Evolutionary conservation across 2,797 vertebrate genomes (phyloP).

Genomic region (Paguma larvata): DNA sequence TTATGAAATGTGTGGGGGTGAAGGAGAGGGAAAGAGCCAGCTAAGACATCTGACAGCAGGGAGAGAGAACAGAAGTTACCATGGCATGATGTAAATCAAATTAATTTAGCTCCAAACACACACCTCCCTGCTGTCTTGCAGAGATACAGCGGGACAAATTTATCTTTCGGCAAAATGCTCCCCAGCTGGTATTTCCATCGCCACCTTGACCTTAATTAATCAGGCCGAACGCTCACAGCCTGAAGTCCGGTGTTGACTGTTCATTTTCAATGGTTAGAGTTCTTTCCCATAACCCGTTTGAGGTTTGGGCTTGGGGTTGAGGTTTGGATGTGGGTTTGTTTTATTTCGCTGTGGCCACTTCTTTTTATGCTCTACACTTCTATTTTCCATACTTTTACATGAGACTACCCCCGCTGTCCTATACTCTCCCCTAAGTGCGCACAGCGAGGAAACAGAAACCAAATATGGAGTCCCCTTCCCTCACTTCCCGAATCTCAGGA

Average conservation of each 20-base stretch:
- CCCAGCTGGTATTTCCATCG: slow-evolving; percentile 71
- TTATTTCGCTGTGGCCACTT: not conserved
- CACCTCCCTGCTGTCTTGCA: slow-evolving; percentile 77
- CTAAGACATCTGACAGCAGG: slow-evolving; percentile 78
- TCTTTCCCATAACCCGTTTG: slow-evolving; percentile 8
- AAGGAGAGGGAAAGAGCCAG: slow-evolving; percentile 3
- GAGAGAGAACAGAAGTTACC: slow-evolving; percentile 79
- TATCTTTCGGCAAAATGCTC: slow-evolving; percentile 77
- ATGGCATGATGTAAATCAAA: slow-evolving; percentile 80
- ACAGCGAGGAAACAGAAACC: not conserved
- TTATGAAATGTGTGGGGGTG: slow-evolving; percentile 75
- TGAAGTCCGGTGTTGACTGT: slow-evolving; percentile 5
- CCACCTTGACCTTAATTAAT: slow-evolving; percentile 81
- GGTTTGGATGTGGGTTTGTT: not conserved
- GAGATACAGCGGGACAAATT: slow-evolving; percentile 76
- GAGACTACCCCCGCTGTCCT: not conserved
- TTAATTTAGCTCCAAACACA: slow-evolving; percentile 79
- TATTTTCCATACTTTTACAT: not conserved
- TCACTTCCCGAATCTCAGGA: not conserved
- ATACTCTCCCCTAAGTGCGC: not conserved
- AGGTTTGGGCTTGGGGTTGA: not conserved
- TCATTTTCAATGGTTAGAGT: slow-evolving; percentile 43
- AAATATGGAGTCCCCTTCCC: not conserved
- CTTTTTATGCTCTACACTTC: not conserved
- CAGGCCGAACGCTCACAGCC: slow-evolving; percentile 53